Conservation (phyloP, 2,113 vertebrate genomes). For the Podarcis cretensis region DNA sequence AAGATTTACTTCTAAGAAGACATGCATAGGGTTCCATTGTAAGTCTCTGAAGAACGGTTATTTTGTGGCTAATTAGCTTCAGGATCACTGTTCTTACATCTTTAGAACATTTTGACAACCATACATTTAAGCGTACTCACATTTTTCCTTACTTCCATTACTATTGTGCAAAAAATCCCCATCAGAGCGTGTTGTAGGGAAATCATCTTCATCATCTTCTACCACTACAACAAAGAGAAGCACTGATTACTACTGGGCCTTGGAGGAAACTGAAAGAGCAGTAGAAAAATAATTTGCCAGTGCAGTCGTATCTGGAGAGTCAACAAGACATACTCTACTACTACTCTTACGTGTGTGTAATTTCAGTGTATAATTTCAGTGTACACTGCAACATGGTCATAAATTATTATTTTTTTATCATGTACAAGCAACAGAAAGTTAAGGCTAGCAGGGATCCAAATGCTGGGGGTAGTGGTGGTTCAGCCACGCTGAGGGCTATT, state of each 20-base stretch:
- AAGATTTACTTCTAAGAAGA: neutral
- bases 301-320: neutral
- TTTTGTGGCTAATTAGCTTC: neutral
- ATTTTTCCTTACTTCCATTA: constrained; percentile 91
- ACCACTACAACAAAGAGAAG: constrained; percentile 81
- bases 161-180: constrained; percentile 91
- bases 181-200: constrained; percentile 86
- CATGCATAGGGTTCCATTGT: neutral
- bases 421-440: neutral
- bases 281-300: neutral
- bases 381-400: neutral
- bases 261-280: neutral
- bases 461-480: neutral
- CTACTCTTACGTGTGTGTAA: neutral
- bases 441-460: neutral
- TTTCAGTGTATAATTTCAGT: neutral
- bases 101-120: neutral
- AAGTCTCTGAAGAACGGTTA: neutral
- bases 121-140: constrained; percentile 76
- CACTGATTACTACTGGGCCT: constrained; percentile 39
- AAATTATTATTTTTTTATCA: neutral
- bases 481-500: neutral
- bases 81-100: neutral
- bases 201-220: constrained; percentile 95
- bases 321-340: neutral